These are phyloP conservation scores for Neomonachus schauinslandi DNA, from an alignment of 2,113 vertebrate species.

Conservation along the genomic window DNA sequence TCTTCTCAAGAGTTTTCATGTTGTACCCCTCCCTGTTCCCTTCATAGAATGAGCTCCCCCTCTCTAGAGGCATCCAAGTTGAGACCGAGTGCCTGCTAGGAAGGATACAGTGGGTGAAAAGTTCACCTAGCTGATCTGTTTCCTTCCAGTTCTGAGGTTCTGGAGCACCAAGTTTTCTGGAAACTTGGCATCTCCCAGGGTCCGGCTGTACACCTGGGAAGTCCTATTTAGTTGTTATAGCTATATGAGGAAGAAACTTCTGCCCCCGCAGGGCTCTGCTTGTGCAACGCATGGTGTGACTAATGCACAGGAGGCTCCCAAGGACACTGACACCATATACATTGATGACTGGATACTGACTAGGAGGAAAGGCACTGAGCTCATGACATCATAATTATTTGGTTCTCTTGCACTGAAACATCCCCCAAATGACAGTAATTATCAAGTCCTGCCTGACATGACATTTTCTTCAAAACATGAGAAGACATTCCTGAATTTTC, in stretches of 20 bases:
- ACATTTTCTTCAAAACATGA: conserved; percentile 61
- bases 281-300: neutral
- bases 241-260: neutral
- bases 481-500: conserved; percentile 9
- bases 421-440: conserved; percentile 74
- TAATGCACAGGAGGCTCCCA: neutral
- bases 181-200: neutral
- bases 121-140: neutral
- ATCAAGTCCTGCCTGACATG: conserved; percentile 56
- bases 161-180: neutral
- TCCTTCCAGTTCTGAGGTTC: neutral
- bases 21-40: neutral
- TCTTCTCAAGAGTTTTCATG: neutral
- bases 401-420: conserved; percentile 68
- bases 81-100: neutral
- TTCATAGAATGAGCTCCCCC: neutral
- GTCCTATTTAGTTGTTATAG: neutral
- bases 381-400: conserved; percentile 64
- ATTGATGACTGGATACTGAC: conserved; percentile 43
- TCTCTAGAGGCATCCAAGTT: neutral
- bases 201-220: neutral
- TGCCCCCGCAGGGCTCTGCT: neutral
- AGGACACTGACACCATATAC: neutral
- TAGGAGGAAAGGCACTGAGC: conserved; percentile 48
- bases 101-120: neutral